phyloP scores from a whole-genome alignment of 2,888 invertebrate species.

The Oscheius sp. region DNA sequence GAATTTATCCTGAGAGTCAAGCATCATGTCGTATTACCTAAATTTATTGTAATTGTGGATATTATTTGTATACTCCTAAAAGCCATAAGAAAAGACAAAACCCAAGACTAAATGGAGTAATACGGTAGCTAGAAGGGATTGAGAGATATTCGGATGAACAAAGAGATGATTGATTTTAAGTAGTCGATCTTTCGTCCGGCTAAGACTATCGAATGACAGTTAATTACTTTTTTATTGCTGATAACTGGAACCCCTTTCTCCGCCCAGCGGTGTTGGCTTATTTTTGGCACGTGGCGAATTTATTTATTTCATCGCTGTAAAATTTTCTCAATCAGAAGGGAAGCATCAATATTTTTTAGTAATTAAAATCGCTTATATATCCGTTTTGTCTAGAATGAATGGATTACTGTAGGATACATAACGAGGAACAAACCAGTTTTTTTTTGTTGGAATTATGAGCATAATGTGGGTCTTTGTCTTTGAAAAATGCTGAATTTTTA shows the following conservation, averaged over 20 bases:
- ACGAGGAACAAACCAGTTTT: no score
- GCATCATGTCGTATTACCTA: constrained; percentile 1
- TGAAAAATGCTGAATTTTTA: no score
- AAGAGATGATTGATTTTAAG: not conserved
- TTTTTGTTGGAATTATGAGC: no score
- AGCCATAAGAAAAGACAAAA: not conserved
- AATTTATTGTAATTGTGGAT: not conserved
- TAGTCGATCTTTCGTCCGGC: constrained; percentile 29
- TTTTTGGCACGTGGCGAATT: no score
- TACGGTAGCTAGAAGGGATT: not conserved
- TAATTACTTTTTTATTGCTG: constrained; percentile 28
- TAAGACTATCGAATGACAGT: constrained; percentile 23
- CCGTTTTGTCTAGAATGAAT: no score
- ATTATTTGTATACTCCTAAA: not conserved
- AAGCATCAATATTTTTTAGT: no score
- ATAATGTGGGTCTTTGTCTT: no score
- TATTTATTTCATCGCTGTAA: no score
- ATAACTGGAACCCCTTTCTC: constrained; percentile 6
- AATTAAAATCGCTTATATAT: no score
- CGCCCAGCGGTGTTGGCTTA: no score
- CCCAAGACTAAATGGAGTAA: not conserved
- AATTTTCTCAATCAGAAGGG: no score
- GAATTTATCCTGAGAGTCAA: constrained; percentile 39
- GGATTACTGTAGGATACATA: no score
- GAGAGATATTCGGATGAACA: not conserved